Evolutionary conservation across 1,140 invertebrate genomes (phyloP), one percentile per base, ranked within the genome.

Genomic region (Diploscapter pachys): DNA sequence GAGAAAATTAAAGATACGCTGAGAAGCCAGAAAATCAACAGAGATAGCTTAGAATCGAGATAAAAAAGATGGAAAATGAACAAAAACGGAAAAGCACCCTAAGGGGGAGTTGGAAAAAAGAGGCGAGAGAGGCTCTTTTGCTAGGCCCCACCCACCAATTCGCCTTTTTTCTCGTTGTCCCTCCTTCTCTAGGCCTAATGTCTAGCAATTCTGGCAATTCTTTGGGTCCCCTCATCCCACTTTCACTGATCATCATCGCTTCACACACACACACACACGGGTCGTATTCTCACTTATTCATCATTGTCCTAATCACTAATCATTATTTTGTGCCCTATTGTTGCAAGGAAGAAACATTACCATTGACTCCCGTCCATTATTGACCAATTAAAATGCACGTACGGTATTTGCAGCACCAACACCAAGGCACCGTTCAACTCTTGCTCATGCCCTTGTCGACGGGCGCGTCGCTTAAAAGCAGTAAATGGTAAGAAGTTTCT

Each of bases 351-450:
- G 54, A 64, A 50, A 50, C 11, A 31, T 54, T 59, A n/a, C 52
- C 52, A 62, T 31, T n/a, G 31, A 3, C 48, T 52, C 11, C 11
- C 9, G 59, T 54, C 49, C 52, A 63, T n/a, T 13, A 66, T 66
- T 55, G 31, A 51, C 3, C 3, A 49, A 49, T 11, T 54, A 78
- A 73, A 72, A 84, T 84, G 82, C 79, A 84, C 68, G 82, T 86
- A 62, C 80, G 79, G 59, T 84, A 84, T 65, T 85, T 84, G 66
- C 82, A 84, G 80, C 82, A 84, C 70, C 76, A 84, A 54, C 81
- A 85, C 73, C 74, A 76, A 57, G 82, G 82, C 75, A 84, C 82
- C 55, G 82, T 84, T 57, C 82, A 84, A 73, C 75, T 84, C 63
- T 73, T 84, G 63, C 83, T 85, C 74, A 83, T 83, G 82, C 83